Evolutionary conservation across 2,888 invertebrate species (phyloP), one percentile per base, ranked within the genome.

Genomic region (Drosophila fungiperda): DNA sequence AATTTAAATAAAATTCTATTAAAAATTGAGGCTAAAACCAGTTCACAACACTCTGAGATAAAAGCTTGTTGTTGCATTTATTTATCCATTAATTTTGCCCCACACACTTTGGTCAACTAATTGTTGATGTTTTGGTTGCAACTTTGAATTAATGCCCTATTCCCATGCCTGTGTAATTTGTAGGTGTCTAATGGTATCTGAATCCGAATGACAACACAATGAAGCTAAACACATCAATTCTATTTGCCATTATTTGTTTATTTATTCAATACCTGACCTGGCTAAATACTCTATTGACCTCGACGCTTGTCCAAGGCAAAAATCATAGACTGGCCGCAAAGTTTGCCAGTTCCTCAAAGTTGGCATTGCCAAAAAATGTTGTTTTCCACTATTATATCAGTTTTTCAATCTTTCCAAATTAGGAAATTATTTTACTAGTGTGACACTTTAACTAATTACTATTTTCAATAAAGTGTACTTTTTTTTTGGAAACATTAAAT

Each of bases 261-360:
- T 55, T 40, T 55, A 66, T 49, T 40, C 66, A 67, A 40, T 66
- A 35, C 29, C 55, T 38, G 67, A 67, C 66, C 55, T 66, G 67
- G 67, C 67, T 49, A 35, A 67, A 67, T 67, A 55, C 33, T 66
- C 17, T 4, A 66, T 40, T 38, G 55, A 12, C 67, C 67, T 67
- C 49, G 67, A 17, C 38, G 7, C 20, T 26, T 49, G 17, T n/a
- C 49, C 67, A 66, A 66, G 48, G 38, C 67, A 20, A 17, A 23
- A 32, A 15, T 12, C 11, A 49, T 23, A 29, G 29, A 32, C 11
- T 35, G 20, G n/a, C n/a, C 17, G n/a, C 54, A 48, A 23, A 66
- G 48, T 55, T 67, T 67, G 45, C 2, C 17, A 5, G 3, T 55
- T 33, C 33, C 40, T 48, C 38, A n/a, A 65, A n/a, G 15, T 23